Base-by-base conservation (phyloP, 2,113 vertebrate genomes). In the Poeciliopsis turrubarensis region DNA sequence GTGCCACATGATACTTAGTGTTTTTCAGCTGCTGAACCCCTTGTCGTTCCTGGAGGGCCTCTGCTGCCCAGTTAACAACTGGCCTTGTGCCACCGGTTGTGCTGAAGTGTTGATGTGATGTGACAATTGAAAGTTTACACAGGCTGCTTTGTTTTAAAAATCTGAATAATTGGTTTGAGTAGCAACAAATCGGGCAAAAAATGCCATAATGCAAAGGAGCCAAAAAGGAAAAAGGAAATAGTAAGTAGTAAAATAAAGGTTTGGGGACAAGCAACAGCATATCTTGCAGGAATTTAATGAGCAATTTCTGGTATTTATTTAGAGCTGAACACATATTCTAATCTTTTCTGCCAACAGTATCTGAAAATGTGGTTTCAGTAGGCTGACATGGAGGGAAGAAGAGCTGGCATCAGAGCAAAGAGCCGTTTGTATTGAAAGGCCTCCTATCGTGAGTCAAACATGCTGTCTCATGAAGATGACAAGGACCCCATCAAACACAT, bases 381-480 rank as follows among this genome's bases (percentile, higher is more conserved):
- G 72, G 73, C 62, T 78, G 61, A 60, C 67, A 41, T 79, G 64
- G 68, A 63, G 74, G 70, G 84, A 79, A 77, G 69, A 87, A 13
- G 68, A 60, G 51, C 83, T 93, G 91, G 86, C 87, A 89, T 44
- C 31, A 84, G 57, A 76, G 78, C 77, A 68, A 83, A 81, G 74
- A 76, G 83, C 64, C 76, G 34, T 86, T 82, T 82, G 87, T 79
- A 83, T 67, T 79, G 79, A 81, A 86, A 86, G 78, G 81, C 82
- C 81, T 84, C 88, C 92, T 73, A 19, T 86, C 31, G 85, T 73
- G 86, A 88, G 84, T 90, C 89, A 81, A 93, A 91, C 92, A 87
- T 68, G 78, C 80, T 17, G 73, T 85, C 85, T 90, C 82, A 83
- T 73, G 80, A 89, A 89, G 87, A 93, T 91, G 90, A 92, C 92